Percentiles rank a stretch among this genome's conserved stretches.
Evolutionary conservation across 2,797 vertebrate species (phyloP).

Genomic region (Mycteria americana): DNA sequence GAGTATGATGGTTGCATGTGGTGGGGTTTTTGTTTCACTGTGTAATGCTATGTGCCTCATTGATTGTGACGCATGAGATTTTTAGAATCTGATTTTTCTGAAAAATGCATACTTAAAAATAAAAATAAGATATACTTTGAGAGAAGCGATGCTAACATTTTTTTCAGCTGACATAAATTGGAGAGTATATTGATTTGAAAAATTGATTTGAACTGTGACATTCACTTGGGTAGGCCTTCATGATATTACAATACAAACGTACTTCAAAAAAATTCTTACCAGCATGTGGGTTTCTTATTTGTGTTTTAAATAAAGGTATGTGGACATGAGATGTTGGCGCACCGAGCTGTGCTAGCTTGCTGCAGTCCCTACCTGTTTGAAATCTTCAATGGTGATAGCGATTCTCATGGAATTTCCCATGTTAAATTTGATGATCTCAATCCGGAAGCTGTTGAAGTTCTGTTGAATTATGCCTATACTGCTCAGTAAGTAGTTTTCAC

Average conservation of each 20-base stretch:
- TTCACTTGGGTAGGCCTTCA: neutral
- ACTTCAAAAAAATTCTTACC: neutral
- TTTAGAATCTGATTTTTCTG: neutral
- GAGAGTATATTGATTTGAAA: neutral
- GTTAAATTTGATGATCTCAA: conserved; percentile 97
- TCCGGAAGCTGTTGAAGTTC: conserved; percentile 94
- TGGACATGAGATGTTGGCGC: conserved; percentile 95
- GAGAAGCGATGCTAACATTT: accelerated
- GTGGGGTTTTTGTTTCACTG: neutral
- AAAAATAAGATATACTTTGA: neutral
- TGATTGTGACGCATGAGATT: neutral
- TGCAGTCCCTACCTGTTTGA: conserved; percentile 98
- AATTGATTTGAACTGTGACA: neutral
- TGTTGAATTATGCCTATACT: conserved; percentile 97
- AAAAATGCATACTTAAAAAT: neutral
- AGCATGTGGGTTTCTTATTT: neutral
- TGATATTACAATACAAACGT: neutral
- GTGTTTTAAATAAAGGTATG: conserved; percentile 83
- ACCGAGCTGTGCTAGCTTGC: conserved; percentile 95
- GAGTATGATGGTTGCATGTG: accelerated
- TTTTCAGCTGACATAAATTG: neutral
- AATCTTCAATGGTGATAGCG: conserved; percentile 95
- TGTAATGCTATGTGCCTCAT: neutral
- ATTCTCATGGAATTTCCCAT: conserved; percentile 92
- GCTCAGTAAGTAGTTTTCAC: conserved; percentile 87